phyloP scores from a whole-genome alignment of 2,113 vertebrate species.

The Calonectris borealis region DNA sequence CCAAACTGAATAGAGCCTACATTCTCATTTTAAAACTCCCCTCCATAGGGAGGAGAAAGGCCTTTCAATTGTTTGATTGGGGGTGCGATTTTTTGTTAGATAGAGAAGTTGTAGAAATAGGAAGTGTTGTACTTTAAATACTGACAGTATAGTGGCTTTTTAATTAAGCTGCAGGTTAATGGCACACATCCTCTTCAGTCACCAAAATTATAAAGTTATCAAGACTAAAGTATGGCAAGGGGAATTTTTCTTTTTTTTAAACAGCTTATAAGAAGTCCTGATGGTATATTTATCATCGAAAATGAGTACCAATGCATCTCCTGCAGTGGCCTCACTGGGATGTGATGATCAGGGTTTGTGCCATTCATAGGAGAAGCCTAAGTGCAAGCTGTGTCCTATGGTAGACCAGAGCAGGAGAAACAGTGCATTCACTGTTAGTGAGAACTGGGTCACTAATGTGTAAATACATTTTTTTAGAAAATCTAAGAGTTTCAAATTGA shows the following conservation, averaged over 20 bases:
- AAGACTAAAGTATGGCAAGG: background rate
- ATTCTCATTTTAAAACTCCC: background rate
- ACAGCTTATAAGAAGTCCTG: background rate
- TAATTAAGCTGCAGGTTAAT: background rate
- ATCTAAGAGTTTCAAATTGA: background rate
- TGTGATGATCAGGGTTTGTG: background rate
- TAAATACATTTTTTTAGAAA: background rate
- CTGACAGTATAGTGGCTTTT: background rate
- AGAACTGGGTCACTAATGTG: background rate
- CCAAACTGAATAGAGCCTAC: background rate
- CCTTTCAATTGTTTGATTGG: background rate
- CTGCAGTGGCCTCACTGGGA: background rate
- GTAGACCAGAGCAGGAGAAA: background rate
- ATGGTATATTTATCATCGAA: background rate
- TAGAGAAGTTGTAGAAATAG: background rate
- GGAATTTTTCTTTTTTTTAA: background rate
- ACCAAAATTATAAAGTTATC: background rate
- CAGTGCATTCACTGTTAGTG: fast-evolving
- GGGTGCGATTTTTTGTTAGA: background rate
- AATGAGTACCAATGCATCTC: background rate
- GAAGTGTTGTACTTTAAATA: background rate
- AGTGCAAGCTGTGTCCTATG: background rate
- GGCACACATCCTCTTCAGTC: background rate
- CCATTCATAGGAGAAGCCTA: background rate
- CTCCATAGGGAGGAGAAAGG: background rate